phyloP scores from a whole-genome alignment of 2,797 vertebrate genomes.

The Octomys mimax region DNA sequence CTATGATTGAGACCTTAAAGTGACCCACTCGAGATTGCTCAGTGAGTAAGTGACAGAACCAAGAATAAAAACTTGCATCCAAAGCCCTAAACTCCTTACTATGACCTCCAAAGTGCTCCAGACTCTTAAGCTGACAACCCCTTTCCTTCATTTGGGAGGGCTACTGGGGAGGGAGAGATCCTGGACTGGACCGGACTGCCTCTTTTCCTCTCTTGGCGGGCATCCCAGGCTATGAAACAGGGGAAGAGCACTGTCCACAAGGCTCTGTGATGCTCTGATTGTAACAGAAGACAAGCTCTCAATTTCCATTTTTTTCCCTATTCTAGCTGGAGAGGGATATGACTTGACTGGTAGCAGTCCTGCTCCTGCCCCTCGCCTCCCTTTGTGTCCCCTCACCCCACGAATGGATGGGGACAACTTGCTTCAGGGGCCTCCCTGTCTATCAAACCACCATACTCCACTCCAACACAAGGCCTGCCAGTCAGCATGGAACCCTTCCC shows the following conservation, averaged over 20 bases:
- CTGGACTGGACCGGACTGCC: not conserved
- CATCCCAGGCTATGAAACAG: constrained; percentile 3
- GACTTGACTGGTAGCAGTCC: not conserved
- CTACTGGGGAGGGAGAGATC: not conserved
- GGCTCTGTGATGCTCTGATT: not conserved
- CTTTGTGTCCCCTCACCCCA: not conserved
- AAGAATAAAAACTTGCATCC: not conserved
- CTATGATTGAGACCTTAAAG: not conserved
- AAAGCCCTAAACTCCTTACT: not conserved
- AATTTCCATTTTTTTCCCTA: not conserved
- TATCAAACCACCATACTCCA: not conserved
- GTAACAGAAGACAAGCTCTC: not conserved
- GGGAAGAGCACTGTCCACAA: not conserved
- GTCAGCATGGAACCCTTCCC: not conserved
- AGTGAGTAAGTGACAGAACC: not conserved
- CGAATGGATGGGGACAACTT: not conserved
- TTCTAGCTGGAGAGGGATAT: not conserved
- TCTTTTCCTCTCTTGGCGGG: not conserved
- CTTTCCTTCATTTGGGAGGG: not conserved
- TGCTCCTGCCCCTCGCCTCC: not conserved
- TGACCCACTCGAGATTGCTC: not conserved
- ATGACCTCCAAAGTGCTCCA: not conserved
- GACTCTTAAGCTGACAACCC: not conserved
- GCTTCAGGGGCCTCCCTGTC: not conserved
- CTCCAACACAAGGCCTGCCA: not conserved